Conservation (phyloP, 2,888 invertebrate genomes). For the Lottia gigantea region DNA sequence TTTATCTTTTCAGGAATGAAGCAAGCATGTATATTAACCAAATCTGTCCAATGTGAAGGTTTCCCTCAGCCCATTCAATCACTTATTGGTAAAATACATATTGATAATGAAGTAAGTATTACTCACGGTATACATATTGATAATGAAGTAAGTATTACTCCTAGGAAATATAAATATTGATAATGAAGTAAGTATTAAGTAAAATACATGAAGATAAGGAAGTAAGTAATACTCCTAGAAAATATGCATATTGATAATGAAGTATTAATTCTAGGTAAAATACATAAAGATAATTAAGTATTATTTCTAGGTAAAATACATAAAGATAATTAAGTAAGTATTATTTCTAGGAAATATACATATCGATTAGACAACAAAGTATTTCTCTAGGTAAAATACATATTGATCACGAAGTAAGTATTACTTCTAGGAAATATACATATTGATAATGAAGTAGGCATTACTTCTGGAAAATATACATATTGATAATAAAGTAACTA, state of each 20-base stretch:
- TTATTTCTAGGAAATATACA: too few species aligned
- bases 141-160: constrained; percentile 38
- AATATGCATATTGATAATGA: background rate
- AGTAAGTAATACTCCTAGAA: constrained; percentile 27
- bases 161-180: constrained; percentile 33
- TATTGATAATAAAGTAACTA: too few species aligned
- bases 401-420: too few species aligned
- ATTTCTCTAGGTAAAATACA: too few species aligned
- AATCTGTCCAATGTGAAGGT: constrained; percentile 71
- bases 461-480: too few species aligned
- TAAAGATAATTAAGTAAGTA: too few species aligned
- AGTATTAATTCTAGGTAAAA: too few species aligned
- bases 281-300: too few species aligned
- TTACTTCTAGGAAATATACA: too few species aligned
- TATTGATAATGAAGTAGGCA: too few species aligned
- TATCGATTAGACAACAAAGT: too few species aligned
- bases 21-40: constrained; percentile 86
- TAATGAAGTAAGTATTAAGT: constrained; percentile 38
- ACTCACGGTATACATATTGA: constrained; percentile 32
- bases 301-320: too few species aligned
- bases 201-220: constrained; percentile 42
- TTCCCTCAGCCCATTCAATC: constrained; percentile 56
- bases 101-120: constrained; percentile 44
- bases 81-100: constrained; percentile 43
- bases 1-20: constrained; percentile 79